Evolutionary conservation across 2,888 invertebrate species (phyloP).

Genomic region (Periphyllus acericola): DNA sequence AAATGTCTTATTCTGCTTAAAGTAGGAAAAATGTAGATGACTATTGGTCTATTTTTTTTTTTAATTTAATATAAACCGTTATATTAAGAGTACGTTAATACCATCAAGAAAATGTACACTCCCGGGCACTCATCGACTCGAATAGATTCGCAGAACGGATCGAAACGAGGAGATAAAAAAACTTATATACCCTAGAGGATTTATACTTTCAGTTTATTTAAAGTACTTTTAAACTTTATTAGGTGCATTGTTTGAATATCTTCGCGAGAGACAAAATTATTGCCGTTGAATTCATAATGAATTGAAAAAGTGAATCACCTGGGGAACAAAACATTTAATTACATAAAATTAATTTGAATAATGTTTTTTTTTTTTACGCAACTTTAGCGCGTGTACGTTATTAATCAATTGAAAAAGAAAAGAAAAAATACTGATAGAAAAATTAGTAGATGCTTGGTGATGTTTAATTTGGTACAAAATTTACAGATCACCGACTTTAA

Average conservation of each 20-base stretch:
- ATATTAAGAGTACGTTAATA: background rate
- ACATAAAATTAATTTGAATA: constrained; percentile 27
- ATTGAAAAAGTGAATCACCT: constrained; percentile 10
- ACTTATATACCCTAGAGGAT: constrained; percentile 19
- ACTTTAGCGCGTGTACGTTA: background rate
- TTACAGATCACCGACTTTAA: background rate
- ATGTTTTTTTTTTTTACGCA: constrained; percentile 17
- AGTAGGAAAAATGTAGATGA: too few species aligned
- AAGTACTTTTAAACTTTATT: constrained; percentile 41
- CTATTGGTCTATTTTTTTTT: too few species aligned
- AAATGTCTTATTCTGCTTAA: too few species aligned
- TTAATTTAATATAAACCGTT: background rate
- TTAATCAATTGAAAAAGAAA: background rate
- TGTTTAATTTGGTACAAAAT: background rate
- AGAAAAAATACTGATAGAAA: background rate
- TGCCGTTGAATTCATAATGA: constrained; percentile 42
- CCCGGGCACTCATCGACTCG: background rate
- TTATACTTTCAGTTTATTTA: constrained; percentile 34
- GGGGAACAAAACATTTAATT: constrained; percentile 44
- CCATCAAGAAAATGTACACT: background rate
- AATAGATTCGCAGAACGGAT: constrained; percentile 9
- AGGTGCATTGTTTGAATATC: constrained; percentile 40
- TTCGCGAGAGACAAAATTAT: constrained; percentile 13
- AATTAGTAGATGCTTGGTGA: background rate
- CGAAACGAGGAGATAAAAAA: background rate